Percentiles rank a stretch among this genome's conserved stretches.
These are phyloP conservation scores for Platycheirus albimanus DNA, from an alignment of 2,888 invertebrate genomes.

Conservation along the genomic window DNA sequence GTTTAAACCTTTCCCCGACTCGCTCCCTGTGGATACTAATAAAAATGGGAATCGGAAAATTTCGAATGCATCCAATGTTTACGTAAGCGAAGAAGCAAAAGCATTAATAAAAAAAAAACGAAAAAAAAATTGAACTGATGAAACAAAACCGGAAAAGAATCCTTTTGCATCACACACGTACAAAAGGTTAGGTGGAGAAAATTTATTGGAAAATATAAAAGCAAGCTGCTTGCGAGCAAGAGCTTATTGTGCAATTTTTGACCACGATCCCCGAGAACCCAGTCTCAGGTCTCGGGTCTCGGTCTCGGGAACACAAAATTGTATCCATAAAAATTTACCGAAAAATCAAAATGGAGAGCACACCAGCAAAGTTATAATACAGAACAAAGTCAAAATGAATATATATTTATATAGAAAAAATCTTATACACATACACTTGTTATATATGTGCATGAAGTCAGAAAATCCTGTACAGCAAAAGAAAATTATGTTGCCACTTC, in stretches of 20 bases:
- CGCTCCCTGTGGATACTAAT: constrained; percentile 11
- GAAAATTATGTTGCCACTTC: constrained; percentile 73
- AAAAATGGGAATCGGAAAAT: constrained; percentile 47
- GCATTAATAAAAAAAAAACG: constrained; percentile 8
- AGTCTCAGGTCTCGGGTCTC: too few relatives aligned
- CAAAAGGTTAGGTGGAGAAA: constrained; percentile 61
- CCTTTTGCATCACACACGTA: constrained; percentile 67
- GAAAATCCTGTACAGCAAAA: constrained; percentile 51
- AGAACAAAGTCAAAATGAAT: constrained; percentile 31
- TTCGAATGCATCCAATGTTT: constrained; percentile 62
- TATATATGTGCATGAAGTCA: constrained; percentile 25
- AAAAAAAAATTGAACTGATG: constrained; percentile 55
- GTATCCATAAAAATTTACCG: constrained; percentile 60
- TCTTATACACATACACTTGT: constrained; percentile 25
- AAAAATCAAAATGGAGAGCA: constrained; percentile 63
- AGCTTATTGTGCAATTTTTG: constrained; percentile 73
- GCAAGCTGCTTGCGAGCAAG: constrained; percentile 58
- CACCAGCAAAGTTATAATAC: constrained; percentile 28
- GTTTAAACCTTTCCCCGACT: not conserved
- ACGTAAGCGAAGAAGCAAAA: constrained; percentile 25
- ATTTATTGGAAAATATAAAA: constrained; percentile 73
- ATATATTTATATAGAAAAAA: not conserved
- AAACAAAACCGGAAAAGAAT: constrained; percentile 63
- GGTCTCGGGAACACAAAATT: constrained; percentile 51
- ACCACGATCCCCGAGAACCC: constrained; percentile 49